Evolutionary conservation across 2,797 vertebrate species (phyloP).

Genomic region (Acomys russatus): DNA sequence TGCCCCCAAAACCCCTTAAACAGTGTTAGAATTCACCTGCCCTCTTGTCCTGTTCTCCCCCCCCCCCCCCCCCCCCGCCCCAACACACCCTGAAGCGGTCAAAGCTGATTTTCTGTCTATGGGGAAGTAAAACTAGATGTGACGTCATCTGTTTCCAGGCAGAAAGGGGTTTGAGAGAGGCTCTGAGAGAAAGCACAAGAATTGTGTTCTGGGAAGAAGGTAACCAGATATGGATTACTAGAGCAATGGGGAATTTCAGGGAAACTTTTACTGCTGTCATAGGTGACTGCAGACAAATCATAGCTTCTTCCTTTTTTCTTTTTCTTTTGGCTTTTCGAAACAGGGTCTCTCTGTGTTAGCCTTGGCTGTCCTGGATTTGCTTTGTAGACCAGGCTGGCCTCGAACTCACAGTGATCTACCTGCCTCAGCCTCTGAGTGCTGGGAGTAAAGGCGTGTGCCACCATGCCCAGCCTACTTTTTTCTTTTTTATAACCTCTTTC

Average conservation of each 20-base stretch:
- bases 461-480: no score
- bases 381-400: no score
- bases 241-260: neutral
- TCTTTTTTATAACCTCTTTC: no score
- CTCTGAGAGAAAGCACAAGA: neutral
- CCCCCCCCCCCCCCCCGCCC: no score
- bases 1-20: neutral
- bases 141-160: slow-evolving; percentile 85
- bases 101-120: neutral
- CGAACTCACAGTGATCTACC: no score
- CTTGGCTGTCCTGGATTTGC: no score
- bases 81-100: neutral
- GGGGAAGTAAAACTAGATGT: rapidly evolving
- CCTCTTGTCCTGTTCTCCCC: neutral
- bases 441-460: no score
- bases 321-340: no score
- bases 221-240: neutral
- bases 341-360: no score
- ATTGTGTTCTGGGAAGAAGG: neutral
- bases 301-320: slow-evolving; percentile 10
- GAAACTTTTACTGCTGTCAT: neutral
- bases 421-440: no score
- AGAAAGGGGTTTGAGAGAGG: slow-evolving; percentile 28
- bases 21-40: neutral
- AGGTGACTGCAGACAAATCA: neutral